These are phyloP conservation scores for Smittia aterrima DNA, from an alignment of 2,888 invertebrate species.

Conservation along the genomic window DNA sequence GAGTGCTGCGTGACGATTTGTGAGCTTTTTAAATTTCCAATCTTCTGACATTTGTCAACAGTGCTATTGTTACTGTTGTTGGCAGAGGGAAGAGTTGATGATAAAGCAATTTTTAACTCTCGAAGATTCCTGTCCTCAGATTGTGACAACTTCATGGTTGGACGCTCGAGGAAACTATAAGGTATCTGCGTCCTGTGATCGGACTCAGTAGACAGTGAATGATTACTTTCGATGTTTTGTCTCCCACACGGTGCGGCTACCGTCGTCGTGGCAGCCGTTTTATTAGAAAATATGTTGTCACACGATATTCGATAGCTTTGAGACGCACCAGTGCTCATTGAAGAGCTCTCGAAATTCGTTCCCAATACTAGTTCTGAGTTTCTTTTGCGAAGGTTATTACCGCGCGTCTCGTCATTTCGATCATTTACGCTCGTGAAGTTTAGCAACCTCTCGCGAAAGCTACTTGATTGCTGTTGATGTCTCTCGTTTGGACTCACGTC, in stretches of 20 bases:
- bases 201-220: slow-evolving; percentile 22
- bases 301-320: slow-evolving; percentile 29
- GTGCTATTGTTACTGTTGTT: neutral
- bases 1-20: slow-evolving; percentile 25
- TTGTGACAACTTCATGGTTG: slow-evolving; percentile 29
- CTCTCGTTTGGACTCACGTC: neutral
- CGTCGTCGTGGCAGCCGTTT: neutral
- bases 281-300: slow-evolving; percentile 20
- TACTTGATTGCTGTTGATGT: neutral
- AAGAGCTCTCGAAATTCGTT: slow-evolving; percentile 9
- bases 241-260: neutral
- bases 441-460: slow-evolving; percentile 27
- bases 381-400: slow-evolving; percentile 10
- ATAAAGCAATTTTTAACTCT: slow-evolving; percentile 31
- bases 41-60: neutral
- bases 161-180: slow-evolving; percentile 28
- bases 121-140: slow-evolving; percentile 24
- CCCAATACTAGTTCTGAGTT: slow-evolving; percentile 32
- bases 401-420: too few species aligned
- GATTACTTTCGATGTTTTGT: slow-evolving; percentile 19
- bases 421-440: neutral
- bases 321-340: neutral
- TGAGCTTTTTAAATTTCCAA: slow-evolving; percentile 18
- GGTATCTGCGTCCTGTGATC: slow-evolving; percentile 25
- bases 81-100: slow-evolving; percentile 24